Base-by-base conservation (phyloP, 2,113 vertebrate species). In the Chitala chitala region DNA sequence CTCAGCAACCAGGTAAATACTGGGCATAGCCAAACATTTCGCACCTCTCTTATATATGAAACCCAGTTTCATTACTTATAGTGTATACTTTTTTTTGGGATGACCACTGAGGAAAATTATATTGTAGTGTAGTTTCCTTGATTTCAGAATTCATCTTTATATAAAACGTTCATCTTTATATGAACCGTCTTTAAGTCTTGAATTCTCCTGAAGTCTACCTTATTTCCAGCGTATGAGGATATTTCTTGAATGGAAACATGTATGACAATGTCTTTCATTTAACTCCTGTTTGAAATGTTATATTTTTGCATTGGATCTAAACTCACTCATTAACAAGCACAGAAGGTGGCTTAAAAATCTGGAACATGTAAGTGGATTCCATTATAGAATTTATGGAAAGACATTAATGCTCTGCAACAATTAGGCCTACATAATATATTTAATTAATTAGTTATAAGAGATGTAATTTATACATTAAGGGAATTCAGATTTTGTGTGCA, bases 101-200 rank as follows among this genome's bases (percentile, higher is more conserved):
- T 76, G 76, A 83, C 78, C 76, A 84, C 77, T 75, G 78, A 85
- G 40, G 65, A 26, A 44, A 17, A 29, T 42, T 44, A 29, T 24
- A 51, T 22, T 77, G 2, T 85, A 80, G 82, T 74, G 88, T 82
- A 71, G 83, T 84, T 85, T 80, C 85, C 42, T 50, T 50, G 81
- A 84, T 82, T 83, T 73, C 73, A 46, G 31, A 50, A 12, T 31
- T 48, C 22, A 29, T 46, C 58, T 51, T 50, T 73, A 46, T 31
- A 36, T 73, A 44, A 36, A 10, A n/a, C n/a, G n/a, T n/a, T n/a
- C n/a, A n/a, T n/a, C n/a, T n/a, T n/a, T n/a, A n/a, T n/a, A n/a
- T n/a, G n/a, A n/a, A n/a, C n/a, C 46, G 40, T 1, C 20, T 50
- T 51, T 69, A 20, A 69, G 29, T 20, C 29, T 8, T 22, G 22